Percentiles rank a stretch among this genome's conserved stretches.
These are phyloP conservation scores for Trichopria drosophilae DNA, from an alignment of 2,888 invertebrate species.

Conservation along the genomic window DNA sequence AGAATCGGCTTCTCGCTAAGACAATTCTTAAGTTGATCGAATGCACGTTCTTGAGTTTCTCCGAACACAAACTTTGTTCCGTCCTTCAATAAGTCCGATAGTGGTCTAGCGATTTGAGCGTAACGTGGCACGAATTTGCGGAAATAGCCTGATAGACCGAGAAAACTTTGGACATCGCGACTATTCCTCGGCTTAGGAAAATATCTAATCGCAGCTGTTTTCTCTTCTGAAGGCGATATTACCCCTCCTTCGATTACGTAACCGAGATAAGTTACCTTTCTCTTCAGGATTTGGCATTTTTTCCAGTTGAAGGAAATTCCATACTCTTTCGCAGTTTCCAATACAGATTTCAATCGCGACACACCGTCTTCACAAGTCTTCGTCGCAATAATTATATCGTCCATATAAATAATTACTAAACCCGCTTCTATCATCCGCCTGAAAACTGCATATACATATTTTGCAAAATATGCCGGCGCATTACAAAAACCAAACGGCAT, in stretches of 20 bases:
- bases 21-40: constrained; percentile 12
- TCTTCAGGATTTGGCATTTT: constrained; percentile 12
- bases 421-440: constrained; percentile 16
- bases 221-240: constrained; percentile 25
- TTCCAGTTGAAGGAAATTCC: constrained; percentile 10
- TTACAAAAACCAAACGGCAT: constrained; percentile 11
- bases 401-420: constrained; percentile 14
- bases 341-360: constrained; percentile 4
- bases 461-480: constrained; percentile 25
- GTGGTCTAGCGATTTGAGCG: not conserved
- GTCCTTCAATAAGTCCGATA: not conserved
- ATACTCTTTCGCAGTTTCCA: not conserved
- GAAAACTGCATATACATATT: constrained; percentile 26
- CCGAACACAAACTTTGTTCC: constrained; percentile 5
- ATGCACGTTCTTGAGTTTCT: not conserved
- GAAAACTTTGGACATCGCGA: constrained; percentile 26
- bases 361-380: constrained; percentile 1
- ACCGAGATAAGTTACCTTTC: constrained; percentile 8
- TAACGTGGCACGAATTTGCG: constrained; percentile 26
- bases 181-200: constrained; percentile 25
- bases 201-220: constrained; percentile 29
- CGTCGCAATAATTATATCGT: constrained; percentile 21
- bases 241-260: constrained; percentile 14
- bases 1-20: constrained; percentile 17
- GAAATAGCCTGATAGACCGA: constrained; percentile 35